Evolutionary conservation across 2,797 vertebrate species (phyloP), one percentile per base, ranked within the genome.

Genomic region (Leptoclinus maculatus): DNA sequence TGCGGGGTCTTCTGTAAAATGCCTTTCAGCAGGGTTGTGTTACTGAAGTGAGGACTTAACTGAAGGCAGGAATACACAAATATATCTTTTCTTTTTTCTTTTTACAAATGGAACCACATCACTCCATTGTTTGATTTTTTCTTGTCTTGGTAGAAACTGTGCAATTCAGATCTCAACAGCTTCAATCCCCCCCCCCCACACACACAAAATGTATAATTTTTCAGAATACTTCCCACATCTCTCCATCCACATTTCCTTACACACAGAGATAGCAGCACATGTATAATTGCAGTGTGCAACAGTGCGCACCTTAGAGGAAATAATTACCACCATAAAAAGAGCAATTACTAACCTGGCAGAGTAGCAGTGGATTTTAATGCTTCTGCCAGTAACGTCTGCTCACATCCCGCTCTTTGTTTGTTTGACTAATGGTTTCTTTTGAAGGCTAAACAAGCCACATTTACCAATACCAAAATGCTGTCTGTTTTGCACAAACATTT

Each of bases 311-410:
- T 95, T 93, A 90, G 94, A 96, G 94, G 93, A 95, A 95, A 96
- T 96, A 95, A 96, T 96, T 95, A 95, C 93, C 92, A 93, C 89
- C 93, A 95, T 95, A 95, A 96, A 96, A 95, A 96, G 95, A 95
- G 92, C 93, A 94, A 95, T 96, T 96, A 95, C 94, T 95, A 95
- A 95, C 93, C 94, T 95, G 95, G 95, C 95, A 95, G 89, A 94
- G 92, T 89, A 91, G 91, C 92, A 88, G 88, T 82, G 88, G 93
- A 93, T 94, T 94, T 94, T 85, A 94, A 94, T 93, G 92, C 80
- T 86, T 89, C 91, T 94, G 93, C 91, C 88, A 89, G 89, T 85
- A 88, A 92, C 80, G 84, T 89, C 88, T 89, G 91, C 89, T 91
- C 81, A 88, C 84, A 92, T 80, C 78, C 73, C 51, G 83, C 86